Conservation (phyloP, 2,113 vertebrate species). For the Cyprinus carpio region DNA sequence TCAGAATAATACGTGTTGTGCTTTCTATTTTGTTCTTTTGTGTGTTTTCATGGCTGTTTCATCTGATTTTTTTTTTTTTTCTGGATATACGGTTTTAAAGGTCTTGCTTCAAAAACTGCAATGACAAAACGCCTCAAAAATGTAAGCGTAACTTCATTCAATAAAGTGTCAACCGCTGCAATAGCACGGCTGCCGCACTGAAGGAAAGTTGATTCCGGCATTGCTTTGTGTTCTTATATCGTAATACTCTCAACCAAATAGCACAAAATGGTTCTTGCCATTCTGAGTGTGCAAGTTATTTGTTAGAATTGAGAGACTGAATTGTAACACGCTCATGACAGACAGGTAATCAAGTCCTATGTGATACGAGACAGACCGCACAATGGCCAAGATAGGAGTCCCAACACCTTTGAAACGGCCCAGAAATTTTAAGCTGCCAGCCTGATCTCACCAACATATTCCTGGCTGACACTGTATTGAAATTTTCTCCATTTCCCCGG, state of each 20-base stretch:
- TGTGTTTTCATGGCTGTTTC: not conserved
- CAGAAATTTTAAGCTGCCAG: constrained; percentile 38
- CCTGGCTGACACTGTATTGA: constrained; percentile 22
- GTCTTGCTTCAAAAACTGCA: not conserved
- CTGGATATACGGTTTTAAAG: not conserved
- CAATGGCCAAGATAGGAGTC: constrained; percentile 35
- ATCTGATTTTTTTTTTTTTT: not conserved
- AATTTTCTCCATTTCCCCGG: not conserved
- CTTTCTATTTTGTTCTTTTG: not conserved
- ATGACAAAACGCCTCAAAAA: not conserved
- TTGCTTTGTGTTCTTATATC: constrained; percentile 25
- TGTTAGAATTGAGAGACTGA: constrained; percentile 43
- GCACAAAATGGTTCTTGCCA: constrained; percentile 30
- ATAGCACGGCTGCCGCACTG: constrained; percentile 5
- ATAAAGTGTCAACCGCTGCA: constrained; percentile 23
- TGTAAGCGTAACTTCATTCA: not conserved
- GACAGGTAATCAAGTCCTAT: constrained; percentile 50
- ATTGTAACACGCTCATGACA: constrained; percentile 45
- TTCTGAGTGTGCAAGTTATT: constrained; percentile 13
- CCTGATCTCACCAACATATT: constrained; percentile 35
- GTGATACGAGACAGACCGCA: constrained; percentile 28
- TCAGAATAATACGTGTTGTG: not conserved
- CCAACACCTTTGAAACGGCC: not conserved
- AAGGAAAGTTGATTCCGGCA: not conserved
- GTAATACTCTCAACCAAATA: constrained; percentile 21